A percentile compares a stretch with the other conserved stretches of the same genome.
These are phyloP conservation scores for Scylla paramamosain DNA, from an alignment of 1,140 invertebrate species.

Conservation along the genomic window DNA sequence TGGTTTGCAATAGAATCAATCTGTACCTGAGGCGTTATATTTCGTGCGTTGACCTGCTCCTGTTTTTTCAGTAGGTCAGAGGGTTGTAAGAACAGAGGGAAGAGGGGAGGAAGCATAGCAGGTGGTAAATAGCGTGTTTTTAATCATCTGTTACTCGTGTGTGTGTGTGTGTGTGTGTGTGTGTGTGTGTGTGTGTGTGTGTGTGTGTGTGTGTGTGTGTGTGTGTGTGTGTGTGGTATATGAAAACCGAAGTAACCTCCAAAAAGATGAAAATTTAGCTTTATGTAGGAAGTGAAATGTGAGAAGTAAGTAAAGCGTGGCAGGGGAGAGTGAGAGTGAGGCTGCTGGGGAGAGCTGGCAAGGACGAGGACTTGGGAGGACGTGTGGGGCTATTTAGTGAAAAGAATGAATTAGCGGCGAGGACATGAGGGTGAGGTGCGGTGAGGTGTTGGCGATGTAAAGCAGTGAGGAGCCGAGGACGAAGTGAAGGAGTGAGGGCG, in stretches of 20 bases:
- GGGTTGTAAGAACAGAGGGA: neutral
- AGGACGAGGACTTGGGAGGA: neutral
- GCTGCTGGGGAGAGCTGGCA: neutral
- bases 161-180: slow-evolving; percentile 54
- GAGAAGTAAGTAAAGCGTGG: too few species aligned
- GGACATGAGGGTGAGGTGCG: neutral
- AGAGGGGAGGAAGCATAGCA: neutral
- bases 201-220: slow-evolving; percentile 29
- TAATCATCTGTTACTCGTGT: slow-evolving; percentile 13
- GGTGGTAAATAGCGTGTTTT: neutral
- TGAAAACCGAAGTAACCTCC: neutral
- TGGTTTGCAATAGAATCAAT: neutral
- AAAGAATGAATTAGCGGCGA: neutral
- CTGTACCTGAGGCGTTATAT: neutral
- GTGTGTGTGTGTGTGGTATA: slow-evolving; percentile 15
- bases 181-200: slow-evolving; percentile 49
- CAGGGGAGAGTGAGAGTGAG: neutral
- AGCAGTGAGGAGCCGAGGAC: neutral
- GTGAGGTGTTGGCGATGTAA: neutral
- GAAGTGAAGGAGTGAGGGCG: slow-evolving; percentile 19
- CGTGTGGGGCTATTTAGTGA: neutral
- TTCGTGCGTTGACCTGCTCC: neutral
- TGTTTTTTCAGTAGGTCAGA: neutral
- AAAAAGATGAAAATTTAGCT: neutral
- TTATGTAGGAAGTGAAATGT: neutral